Conservation (phyloP, 37 sponge, comb jelly and placozoan genomes). For the Ephydatia muelleri region DNA sequence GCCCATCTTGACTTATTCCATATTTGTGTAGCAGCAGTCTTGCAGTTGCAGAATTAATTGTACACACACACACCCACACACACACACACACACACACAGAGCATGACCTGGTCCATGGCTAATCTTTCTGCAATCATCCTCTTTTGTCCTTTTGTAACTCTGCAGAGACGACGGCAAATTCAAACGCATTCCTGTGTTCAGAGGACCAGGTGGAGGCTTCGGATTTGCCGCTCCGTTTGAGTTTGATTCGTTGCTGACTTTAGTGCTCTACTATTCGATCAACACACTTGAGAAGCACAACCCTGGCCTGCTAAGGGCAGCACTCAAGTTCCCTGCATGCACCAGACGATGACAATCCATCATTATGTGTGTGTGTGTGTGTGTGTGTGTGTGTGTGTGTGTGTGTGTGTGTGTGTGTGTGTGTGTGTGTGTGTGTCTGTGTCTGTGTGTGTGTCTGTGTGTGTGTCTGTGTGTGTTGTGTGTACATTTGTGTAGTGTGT, state of each 20-base stretch:
- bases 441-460: not conserved
- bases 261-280: slow-evolving; percentile 73
- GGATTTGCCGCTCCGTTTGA: slow-evolving; percentile 89
- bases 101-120: too few species aligned
- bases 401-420: not conserved
- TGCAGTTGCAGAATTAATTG: too few species aligned
- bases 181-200: slow-evolving; percentile 72
- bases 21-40: too few species aligned
- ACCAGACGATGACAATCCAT: not conserved
- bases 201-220: slow-evolving; percentile 64
- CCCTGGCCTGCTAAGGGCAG: slow-evolving; percentile 59
- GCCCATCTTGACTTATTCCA: too few species aligned
- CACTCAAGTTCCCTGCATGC: slow-evolving; percentile 23
- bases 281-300: slow-evolving; percentile 86
- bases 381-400: not conserved
- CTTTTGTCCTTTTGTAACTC: not conserved
- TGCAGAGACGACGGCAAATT: slow-evolving; percentile 60
- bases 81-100: too few species aligned
- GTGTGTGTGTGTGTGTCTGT: not conserved
- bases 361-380: not conserved
- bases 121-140: not conserved
- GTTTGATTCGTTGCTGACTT: slow-evolving; percentile 60
- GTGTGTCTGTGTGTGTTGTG: not conserved
- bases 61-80: too few species aligned
- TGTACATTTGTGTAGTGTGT: too few species aligned